A percentile compares a stretch with the other conserved stretches of the same genome.
Conservation (phyloP, 2,113 vertebrate species). For the Cyanoliseus patagonus region DNA sequence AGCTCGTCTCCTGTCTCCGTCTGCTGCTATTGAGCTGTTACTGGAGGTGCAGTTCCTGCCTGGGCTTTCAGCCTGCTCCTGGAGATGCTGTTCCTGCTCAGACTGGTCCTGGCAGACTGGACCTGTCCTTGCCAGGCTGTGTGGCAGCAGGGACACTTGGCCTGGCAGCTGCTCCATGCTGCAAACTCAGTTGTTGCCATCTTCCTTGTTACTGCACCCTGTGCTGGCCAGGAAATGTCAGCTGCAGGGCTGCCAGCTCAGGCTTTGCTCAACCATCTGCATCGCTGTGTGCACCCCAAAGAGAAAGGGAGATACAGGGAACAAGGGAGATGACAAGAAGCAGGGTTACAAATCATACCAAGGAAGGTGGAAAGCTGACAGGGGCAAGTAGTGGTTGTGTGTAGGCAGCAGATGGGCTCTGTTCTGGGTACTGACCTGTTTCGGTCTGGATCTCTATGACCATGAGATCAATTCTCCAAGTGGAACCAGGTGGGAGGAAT, state of each 20-base stretch:
- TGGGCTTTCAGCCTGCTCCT: constrained; percentile 46
- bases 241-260: neutral
- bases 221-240: neutral
- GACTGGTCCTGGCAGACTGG: neutral
- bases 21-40: neutral
- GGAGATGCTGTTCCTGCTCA: constrained; percentile 36
- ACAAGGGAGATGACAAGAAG: neutral
- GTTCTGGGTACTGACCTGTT: neutral
- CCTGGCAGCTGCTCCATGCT: constrained; percentile 36
- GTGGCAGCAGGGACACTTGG: constrained; percentile 7
- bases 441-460: neutral
- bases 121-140: neutral
- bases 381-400: neutral
- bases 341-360: neutral
- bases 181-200: neutral
- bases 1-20: neutral
- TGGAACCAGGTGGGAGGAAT: neutral
- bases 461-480: neutral
- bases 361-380: neutral
- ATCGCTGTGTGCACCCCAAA: fast-evolving
- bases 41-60: constrained; percentile 7
- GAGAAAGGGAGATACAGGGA: neutral
- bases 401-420: neutral
- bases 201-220: neutral
- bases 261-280: neutral